These are phyloP conservation scores for Branchipolynoe longqiensis DNA, from an alignment of 2,888 invertebrate species.

Conservation along the genomic window DNA sequence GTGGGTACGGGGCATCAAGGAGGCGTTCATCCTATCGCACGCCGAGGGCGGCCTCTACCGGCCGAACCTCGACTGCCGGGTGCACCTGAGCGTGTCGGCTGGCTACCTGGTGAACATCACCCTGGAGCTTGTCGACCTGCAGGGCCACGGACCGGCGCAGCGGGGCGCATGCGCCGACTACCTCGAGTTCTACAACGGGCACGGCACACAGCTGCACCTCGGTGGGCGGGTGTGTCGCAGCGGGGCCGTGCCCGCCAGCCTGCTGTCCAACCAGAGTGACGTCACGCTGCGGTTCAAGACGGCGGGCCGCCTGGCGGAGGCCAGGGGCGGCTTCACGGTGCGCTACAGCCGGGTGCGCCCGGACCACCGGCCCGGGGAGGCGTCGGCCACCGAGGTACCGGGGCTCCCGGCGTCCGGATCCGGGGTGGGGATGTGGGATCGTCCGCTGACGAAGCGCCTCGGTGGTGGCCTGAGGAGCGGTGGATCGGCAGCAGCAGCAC, in stretches of 20 bases:
- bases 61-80: background rate
- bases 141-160: background rate
- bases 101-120: slow-evolving; percentile 5
- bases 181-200: background rate
- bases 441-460: too few species aligned
- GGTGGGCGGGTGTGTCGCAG: background rate
- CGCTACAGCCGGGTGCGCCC: background rate
- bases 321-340: background rate
- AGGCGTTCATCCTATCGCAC: background rate
- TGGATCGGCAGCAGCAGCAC: too few species aligned
- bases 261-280: background rate
- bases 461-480: too few species aligned
- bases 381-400: background rate
- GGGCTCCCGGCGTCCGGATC: too few species aligned
- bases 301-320: background rate
- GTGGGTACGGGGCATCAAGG: background rate
- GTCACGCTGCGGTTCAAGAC: slow-evolving; percentile 1
- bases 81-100: background rate
- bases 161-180: background rate
- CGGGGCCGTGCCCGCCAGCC: background rate
- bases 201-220: background rate
- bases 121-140: background rate
- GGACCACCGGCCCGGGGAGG: too few species aligned
- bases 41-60: background rate
- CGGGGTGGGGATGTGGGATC: too few species aligned